Conservation (phyloP, 1,140 invertebrate species). For the Ceratina japonica region DNA sequence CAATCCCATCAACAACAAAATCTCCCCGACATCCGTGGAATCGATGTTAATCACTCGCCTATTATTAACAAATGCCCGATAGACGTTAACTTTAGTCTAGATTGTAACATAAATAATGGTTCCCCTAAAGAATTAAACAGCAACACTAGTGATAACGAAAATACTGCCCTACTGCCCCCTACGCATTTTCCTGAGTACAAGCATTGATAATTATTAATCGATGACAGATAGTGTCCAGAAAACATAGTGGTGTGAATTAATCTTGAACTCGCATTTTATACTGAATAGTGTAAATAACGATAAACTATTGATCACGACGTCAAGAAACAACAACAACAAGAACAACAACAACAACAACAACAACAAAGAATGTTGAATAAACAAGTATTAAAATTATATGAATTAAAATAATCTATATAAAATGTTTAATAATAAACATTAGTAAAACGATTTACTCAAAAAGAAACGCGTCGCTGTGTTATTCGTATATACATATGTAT, state of each 20-base stretch:
- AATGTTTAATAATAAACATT: constrained; percentile 75
- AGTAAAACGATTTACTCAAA: constrained; percentile 70
- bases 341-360: constrained; percentile 49
- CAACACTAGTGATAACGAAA: constrained; percentile 78
- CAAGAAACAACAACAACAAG: constrained; percentile 47
- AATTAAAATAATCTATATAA: constrained; percentile 74
- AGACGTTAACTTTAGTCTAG: constrained; percentile 78
- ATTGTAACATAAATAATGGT: constrained; percentile 79
- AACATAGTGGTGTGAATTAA: constrained; percentile 76
- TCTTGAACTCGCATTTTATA: constrained; percentile 79
- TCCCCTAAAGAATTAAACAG: constrained; percentile 75
- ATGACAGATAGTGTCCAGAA: constrained; percentile 75
- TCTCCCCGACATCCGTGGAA: constrained; percentile 72
- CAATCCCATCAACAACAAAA: constrained; percentile 74
- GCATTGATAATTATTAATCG: constrained; percentile 78
- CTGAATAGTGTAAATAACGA: constrained; percentile 78
- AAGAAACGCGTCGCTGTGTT: constrained; percentile 37
- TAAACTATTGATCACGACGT: constrained; percentile 68
- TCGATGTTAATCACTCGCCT: constrained; percentile 77
- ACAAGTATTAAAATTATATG: constrained; percentile 71
- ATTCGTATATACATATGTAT: not conserved
- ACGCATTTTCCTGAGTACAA: constrained; percentile 80
- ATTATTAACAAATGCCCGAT: constrained; percentile 76
- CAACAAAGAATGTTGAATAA: constrained; percentile 1
- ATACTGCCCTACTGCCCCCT: constrained; percentile 77